Evolutionary conservation across 1,140 invertebrate species (phyloP).

Genomic region (Caenorhabditis briggsae): DNA sequence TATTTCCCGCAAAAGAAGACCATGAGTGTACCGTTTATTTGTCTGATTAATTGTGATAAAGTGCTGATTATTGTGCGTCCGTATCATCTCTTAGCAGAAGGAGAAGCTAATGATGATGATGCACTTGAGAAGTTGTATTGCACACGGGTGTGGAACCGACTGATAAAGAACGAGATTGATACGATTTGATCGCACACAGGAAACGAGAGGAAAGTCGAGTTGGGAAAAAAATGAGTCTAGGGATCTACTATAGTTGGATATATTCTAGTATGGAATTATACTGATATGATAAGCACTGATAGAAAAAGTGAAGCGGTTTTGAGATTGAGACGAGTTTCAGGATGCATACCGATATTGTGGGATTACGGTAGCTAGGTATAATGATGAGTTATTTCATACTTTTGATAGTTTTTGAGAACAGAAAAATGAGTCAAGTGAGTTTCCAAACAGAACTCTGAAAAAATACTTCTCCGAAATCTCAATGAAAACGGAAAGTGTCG

Average conservation of each 20-base stretch:
- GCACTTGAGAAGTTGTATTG: constrained; percentile 54
- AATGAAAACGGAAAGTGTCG: too few relatives aligned
- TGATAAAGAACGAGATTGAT: not conserved
- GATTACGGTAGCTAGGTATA: too few relatives aligned
- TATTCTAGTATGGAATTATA: too few relatives aligned
- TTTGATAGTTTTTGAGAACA: too few relatives aligned
- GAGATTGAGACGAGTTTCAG: too few relatives aligned
- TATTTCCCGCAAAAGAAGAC: not conserved
- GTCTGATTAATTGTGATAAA: constrained; percentile 54
- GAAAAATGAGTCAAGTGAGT: too few relatives aligned
- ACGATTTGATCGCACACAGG: not conserved
- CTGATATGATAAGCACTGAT: too few relatives aligned
- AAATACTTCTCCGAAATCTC: not conserved
- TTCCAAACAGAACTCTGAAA: not conserved
- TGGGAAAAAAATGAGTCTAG: not conserved
- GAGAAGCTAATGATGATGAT: constrained; percentile 12
- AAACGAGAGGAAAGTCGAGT: not conserved
- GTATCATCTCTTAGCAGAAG: not conserved
- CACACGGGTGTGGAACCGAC: constrained; percentile 13
- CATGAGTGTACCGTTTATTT: constrained; percentile 15
- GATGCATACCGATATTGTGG: too few relatives aligned
- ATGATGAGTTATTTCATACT: too few relatives aligned
- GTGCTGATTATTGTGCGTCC: constrained; percentile 29
- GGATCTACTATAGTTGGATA: not conserved
- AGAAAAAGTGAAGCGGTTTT: too few relatives aligned